Conservation (phyloP, 2,888 invertebrate species). For the Leptopilina drosophilae region DNA sequence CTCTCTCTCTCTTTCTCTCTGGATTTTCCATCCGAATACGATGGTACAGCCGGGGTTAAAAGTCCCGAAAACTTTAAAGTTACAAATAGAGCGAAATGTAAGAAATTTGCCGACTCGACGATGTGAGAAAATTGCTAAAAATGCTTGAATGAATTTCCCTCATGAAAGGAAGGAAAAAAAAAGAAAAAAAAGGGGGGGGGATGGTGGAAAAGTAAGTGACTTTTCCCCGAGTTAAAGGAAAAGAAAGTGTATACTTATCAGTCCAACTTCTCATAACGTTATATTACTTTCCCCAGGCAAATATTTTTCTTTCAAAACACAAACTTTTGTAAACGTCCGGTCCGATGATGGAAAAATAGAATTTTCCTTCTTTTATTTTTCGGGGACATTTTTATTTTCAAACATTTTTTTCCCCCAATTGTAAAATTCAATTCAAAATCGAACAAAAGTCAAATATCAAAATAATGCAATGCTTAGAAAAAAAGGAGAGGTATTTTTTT, state of each 20-base stretch:
- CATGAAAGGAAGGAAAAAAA: too few relatives aligned
- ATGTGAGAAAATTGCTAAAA: constrained; percentile 21
- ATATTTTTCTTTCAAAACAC: background rate
- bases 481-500: too few relatives aligned
- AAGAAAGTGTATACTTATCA: constrained; percentile 10
- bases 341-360: too few relatives aligned
- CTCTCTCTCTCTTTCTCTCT: background rate
- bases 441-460: too few relatives aligned
- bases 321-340: background rate
- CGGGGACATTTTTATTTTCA: too few relatives aligned
- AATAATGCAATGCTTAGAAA: too few relatives aligned
- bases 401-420: too few relatives aligned
- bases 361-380: too few relatives aligned
- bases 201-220: background rate
- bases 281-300: background rate
- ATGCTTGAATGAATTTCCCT: constrained; percentile 28
- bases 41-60: constrained; percentile 15
- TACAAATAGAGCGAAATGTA: constrained; percentile 15
- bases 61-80: constrained; percentile 16
- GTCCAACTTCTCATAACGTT: constrained; percentile 23
- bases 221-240: background rate
- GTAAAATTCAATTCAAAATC: too few relatives aligned
- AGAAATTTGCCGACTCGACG: constrained; percentile 19
- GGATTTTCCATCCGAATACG: too few relatives aligned
- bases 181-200: background rate